Percentiles rank a stretch among this genome's conserved stretches.
Conservation (phyloP, 23 tunicate genomes). For the Ascidia mentula region DNA sequence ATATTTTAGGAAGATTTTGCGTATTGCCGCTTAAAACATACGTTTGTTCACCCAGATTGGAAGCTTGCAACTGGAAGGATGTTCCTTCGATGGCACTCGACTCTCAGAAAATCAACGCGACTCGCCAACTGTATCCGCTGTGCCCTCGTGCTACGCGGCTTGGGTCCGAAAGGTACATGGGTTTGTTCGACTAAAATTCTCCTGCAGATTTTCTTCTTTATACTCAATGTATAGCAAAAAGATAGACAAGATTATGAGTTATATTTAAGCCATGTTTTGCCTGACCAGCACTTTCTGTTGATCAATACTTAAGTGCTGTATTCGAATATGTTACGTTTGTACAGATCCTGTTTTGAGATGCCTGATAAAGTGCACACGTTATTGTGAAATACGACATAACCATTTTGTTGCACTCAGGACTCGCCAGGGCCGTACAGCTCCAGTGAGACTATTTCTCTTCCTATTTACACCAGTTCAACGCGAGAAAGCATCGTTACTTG, state of each 20-base stretch:
- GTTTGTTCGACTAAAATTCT: background rate
- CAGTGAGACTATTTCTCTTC: constrained; percentile 72
- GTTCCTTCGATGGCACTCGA: constrained; percentile 80
- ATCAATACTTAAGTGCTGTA: background rate
- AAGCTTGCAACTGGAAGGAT: constrained; percentile 76
- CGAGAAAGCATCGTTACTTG: constrained; percentile 88
- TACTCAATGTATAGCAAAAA: background rate
- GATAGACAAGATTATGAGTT: too few relatives aligned
- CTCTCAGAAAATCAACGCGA: constrained; percentile 82
- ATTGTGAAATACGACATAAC: too few relatives aligned
- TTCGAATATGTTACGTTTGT: too few relatives aligned
- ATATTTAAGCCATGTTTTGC: background rate
- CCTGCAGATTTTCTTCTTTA: background rate
- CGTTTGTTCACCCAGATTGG: constrained; percentile 48
- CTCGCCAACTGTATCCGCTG: constrained; percentile 83
- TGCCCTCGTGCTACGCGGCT: constrained; percentile 76
- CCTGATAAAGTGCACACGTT: too few relatives aligned
- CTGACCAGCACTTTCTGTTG: background rate
- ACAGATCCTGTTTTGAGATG: too few relatives aligned
- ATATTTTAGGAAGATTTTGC: too few relatives aligned
- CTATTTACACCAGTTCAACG: constrained; percentile 76
- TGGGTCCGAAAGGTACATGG: constrained; percentile 69
- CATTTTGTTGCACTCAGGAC: too few relatives aligned
- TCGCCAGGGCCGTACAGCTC: constrained; percentile 55
- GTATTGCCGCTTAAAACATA: too few relatives aligned